These are phyloP conservation scores for Halictus rubicundus DNA, from an alignment of 1,140 invertebrate species.

Conservation along the genomic window DNA sequence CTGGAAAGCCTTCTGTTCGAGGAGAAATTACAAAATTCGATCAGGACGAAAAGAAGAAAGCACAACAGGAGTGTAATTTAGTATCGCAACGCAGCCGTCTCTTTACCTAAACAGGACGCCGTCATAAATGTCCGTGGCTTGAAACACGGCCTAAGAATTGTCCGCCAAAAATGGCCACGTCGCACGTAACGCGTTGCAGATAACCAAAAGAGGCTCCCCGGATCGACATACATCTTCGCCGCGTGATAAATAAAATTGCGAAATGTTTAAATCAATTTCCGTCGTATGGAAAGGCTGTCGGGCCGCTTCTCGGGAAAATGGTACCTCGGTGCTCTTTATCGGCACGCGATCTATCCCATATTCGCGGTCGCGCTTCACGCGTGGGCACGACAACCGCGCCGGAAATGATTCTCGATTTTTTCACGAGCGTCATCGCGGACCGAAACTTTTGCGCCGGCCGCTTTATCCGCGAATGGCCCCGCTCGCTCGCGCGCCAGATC, in stretches of 20 bases:
- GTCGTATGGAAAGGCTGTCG: neutral
- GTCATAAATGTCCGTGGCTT: too few species aligned
- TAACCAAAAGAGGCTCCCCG: neutral
- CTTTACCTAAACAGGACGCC: neutral
- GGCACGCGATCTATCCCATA: conserved; percentile 17
- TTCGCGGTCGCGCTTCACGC: neutral
- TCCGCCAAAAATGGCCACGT: neutral
- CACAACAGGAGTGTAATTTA: neutral
- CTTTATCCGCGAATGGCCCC: neutral
- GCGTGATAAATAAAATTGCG: conserved; percentile 9
- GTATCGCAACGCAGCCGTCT: neutral
- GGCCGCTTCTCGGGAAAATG: neutral
- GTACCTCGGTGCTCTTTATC: neutral
- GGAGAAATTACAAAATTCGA: too few species aligned
- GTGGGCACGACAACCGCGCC: conserved; percentile 19
- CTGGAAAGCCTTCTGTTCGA: too few species aligned
- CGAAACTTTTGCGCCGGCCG: neutral
- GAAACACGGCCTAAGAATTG: neutral
- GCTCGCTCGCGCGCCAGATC: conserved; percentile 9
- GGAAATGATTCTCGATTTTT: conserved; percentile 46
- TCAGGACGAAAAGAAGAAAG: neutral
- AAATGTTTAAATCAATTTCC: neutral
- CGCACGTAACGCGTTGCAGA: neutral
- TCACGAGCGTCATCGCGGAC: neutral
- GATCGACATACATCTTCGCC: neutral